Percentiles rank a stretch among this genome's conserved stretches.
Evolutionary conservation across 2,797 vertebrate genomes (phyloP).

Genomic region (Notolepis coatsorum): DNA sequence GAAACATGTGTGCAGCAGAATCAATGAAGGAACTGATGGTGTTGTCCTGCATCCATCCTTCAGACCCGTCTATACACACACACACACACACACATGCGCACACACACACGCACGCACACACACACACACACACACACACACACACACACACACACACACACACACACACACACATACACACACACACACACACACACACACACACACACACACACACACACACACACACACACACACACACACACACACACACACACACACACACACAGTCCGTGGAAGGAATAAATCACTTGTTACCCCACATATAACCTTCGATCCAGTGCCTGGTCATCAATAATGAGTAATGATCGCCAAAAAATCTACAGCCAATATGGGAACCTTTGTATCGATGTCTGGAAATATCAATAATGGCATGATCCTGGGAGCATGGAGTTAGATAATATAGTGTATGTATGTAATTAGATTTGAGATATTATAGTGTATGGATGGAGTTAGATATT

Average conservation of each 20-base stretch:
- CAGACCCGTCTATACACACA: slow-evolving; percentile 47
- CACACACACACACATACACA: slow-evolving; percentile 4
- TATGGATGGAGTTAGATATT: too few relatives aligned
- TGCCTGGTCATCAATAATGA: slow-evolving; percentile 54
- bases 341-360: slow-evolving; percentile 47
- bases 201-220: not conserved
- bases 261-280: not conserved
- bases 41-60: slow-evolving; percentile 63
- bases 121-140: slow-evolving; percentile 30
- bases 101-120: slow-evolving; percentile 35
- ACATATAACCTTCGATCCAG: slow-evolving; percentile 53
- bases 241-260: not conserved
- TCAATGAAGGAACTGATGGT: slow-evolving; percentile 80
- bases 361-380: slow-evolving; percentile 5
- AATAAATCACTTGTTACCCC: slow-evolving; percentile 64
- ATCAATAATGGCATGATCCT: not conserved
- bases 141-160: slow-evolving; percentile 30
- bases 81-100: slow-evolving; percentile 26
- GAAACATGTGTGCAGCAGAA: slow-evolving; percentile 78
- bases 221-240: not conserved
- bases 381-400: not conserved
- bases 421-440: not conserved
- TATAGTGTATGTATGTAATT: too few relatives aligned
- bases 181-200: not conserved
- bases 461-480: too few relatives aligned